Evolutionary conservation across 2,888 invertebrate genomes (phyloP), one percentile per base, ranked within the genome.

Genomic region (Idaea straminata): DNA sequence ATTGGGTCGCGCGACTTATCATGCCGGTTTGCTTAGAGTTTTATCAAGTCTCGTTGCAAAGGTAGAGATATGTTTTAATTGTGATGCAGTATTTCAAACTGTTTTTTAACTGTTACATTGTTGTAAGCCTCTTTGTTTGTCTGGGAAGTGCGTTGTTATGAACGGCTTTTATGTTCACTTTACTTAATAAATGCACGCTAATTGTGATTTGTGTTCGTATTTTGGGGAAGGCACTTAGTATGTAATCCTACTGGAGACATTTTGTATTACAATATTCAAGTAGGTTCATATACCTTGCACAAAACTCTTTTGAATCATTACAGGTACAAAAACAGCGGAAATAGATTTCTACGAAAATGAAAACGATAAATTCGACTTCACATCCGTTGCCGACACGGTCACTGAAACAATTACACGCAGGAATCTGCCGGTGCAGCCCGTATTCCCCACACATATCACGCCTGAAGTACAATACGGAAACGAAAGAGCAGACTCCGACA

Each of bases 391-490:
- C 59, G 83, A 85, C 59, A 73, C 77, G 38, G 76, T 77, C 35
- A 77, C 80, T 64, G 83, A 83, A 67, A 73, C 74, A 35, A 79
- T 65, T 63, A 69, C 73, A 13, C 81, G 80, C 69, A 84, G 78
- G 68, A 85, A 83, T 71, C 72, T 85, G 58, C 88, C 88, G 7
- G 73, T 86, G 62, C 79, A 83, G 59, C 93, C 93, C 15, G 83
- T 93, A 10, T 93, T 87, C 72, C 93, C 93, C 5, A 81, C 82
- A 57, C 88, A 91, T 69, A 81, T 93, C 25, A 80, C 87, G 35
- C 93, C 91, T n/a, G 93, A 93, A 78, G 92, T 93, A 1, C 93
- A 93, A 77, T 93, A 93, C 67, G 93, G 93, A 25, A 93, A 93
- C 70, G 93, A 93, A 71, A 88, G 86, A 75, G 89, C 87, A 35